These are phyloP conservation scores for Seriola dumerili DNA, from an alignment of 2,113 vertebrate species.

Conservation along the genomic window DNA sequence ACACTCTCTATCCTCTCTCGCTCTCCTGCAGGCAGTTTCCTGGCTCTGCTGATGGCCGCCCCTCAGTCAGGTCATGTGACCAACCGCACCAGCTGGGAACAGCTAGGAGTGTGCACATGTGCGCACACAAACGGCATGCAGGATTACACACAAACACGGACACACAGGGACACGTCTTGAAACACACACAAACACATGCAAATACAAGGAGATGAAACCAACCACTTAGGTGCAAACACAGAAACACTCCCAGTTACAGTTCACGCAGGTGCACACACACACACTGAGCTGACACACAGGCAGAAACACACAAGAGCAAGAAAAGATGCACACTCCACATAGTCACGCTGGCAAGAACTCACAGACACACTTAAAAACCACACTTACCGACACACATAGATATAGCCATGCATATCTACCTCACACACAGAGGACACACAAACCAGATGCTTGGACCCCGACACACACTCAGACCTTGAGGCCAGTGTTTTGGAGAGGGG, in stretches of 20 bases:
- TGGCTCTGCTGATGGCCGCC: constrained; percentile 79
- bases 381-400: constrained; percentile 34
- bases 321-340: constrained; percentile 16
- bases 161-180: constrained; percentile 16
- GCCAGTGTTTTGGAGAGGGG: constrained; percentile 84
- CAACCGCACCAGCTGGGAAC: constrained; percentile 81
- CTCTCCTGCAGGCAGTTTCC: constrained; percentile 81
- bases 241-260: constrained; percentile 30
- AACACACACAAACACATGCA: constrained; percentile 50
- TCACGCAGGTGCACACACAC: constrained; percentile 41
- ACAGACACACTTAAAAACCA: constrained; percentile 46
- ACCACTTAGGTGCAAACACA: constrained; percentile 51
- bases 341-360: constrained; percentile 31
- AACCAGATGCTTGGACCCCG: constrained; percentile 78
- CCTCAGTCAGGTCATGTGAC: constrained; percentile 83
- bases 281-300: constrained; percentile 33
- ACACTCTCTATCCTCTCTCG: constrained; percentile 61
- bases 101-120: constrained; percentile 70
- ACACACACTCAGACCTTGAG: constrained; percentile 83
- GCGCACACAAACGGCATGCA: constrained; percentile 37
- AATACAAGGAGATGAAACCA: constrained; percentile 45
- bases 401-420: constrained; percentile 52
- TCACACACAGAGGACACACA: constrained; percentile 76
- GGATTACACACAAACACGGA: constrained; percentile 32
- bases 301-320: neutral